phyloP scores from a whole-genome alignment of 1,140 invertebrate species.

The Drosophila aff. region DNA sequence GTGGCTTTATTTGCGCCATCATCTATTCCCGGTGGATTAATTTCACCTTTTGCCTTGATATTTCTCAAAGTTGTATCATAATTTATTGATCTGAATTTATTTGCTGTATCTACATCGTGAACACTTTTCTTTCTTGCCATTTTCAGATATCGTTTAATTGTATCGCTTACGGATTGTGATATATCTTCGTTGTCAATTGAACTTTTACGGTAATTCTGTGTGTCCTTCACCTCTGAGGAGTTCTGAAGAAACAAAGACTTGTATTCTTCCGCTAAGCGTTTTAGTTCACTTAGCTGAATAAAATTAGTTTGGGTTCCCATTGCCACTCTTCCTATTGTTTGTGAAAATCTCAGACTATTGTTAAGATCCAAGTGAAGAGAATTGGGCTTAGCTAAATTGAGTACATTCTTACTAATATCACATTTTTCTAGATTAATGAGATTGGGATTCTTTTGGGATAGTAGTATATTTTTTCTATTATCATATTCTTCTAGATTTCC shows the following conservation, averaged over 20 bases:
- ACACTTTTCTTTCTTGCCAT: slow-evolving; percentile 95
- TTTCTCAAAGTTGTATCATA: slow-evolving; percentile 94
- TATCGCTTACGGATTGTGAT: slow-evolving; percentile 93
- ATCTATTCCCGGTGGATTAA: slow-evolving; percentile 89
- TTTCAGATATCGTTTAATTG: slow-evolving; percentile 92
- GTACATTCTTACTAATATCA: slow-evolving; percentile 18
- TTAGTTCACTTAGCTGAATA: slow-evolving; percentile 65
- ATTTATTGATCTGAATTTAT: slow-evolving; percentile 94
- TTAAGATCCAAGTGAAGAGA: slow-evolving; percentile 1
- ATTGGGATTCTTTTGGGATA: not conserved
- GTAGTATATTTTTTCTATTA: not conserved
- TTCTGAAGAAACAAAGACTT: not conserved
- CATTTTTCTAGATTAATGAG: not conserved
- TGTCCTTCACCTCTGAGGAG: slow-evolving; percentile 17
- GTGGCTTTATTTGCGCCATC: slow-evolving; percentile 90
- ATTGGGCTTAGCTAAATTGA: not conserved
- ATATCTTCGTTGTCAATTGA: slow-evolving; percentile 93
- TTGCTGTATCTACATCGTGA: slow-evolving; percentile 88
- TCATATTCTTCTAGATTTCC: not conserved
- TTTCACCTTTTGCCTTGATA: slow-evolving; percentile 92
- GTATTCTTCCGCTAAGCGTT: slow-evolving; percentile 61
- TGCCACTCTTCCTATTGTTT: slow-evolving; percentile 24
- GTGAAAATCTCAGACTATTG: too few species aligned
- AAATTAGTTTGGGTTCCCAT: slow-evolving; percentile 74
- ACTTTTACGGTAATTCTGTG: slow-evolving; percentile 86